Conservation (phyloP, 92 coral and sea anemone genomes). For the Hydrozoanthus gracilis region DNA sequence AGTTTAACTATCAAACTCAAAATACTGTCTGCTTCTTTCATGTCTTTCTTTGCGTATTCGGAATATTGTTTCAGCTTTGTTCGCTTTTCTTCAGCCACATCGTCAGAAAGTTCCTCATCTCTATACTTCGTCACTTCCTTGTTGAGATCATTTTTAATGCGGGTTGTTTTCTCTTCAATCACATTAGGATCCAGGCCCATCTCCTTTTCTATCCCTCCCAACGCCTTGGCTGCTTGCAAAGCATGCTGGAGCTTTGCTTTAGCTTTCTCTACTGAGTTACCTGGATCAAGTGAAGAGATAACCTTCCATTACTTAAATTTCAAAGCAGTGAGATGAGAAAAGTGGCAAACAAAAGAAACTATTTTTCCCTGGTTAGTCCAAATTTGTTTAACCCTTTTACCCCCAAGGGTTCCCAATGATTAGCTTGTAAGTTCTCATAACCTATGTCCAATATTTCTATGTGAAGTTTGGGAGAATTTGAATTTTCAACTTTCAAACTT, state of each 20-base stretch:
- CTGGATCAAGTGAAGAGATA: neutral
- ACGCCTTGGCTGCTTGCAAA: conserved; percentile 35
- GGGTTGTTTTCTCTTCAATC: conserved; percentile 22
- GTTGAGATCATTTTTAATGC: conserved; percentile 6
- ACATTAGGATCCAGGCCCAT: conserved; percentile 24
- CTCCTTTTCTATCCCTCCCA: conserved; percentile 47
- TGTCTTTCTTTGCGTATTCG: conserved; percentile 47
- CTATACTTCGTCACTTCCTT: conserved; percentile 28
- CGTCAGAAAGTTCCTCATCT: conserved; percentile 43
- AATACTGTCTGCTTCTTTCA: conserved; percentile 46
- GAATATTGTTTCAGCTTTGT: conserved; percentile 36
- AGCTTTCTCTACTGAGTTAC: conserved; percentile 28
- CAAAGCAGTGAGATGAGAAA: too few relatives aligned
- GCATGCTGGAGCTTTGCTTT: conserved; percentile 44
- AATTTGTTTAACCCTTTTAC: too few relatives aligned
- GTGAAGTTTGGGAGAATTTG: too few relatives aligned
- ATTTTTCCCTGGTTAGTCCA: too few relatives aligned
- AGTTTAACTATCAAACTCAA: conserved; percentile 39
- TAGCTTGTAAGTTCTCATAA: too few relatives aligned
- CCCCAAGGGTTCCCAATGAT: too few relatives aligned
- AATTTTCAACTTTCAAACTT: too few relatives aligned
- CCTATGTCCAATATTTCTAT: too few relatives aligned
- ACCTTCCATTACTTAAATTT: neutral
- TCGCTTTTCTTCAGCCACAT: conserved; percentile 11
- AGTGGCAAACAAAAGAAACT: too few relatives aligned